A percentile compares a stretch with the other conserved stretches of the same genome.
Conservation (phyloP, 2,113 vertebrate species). For the Equus quagga region DNA sequence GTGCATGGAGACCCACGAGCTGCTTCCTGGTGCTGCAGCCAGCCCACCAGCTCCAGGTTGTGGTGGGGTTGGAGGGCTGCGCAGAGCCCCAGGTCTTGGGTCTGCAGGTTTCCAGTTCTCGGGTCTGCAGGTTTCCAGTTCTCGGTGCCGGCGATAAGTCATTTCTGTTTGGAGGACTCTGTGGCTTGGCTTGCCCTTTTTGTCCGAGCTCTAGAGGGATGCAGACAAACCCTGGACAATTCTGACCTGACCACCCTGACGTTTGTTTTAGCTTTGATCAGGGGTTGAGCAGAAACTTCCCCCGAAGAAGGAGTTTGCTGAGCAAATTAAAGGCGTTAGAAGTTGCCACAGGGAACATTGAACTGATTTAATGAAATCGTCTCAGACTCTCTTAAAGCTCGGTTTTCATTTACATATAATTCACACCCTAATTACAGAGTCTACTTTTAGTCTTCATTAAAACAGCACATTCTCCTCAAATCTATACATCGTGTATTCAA, state of each 20-base stretch:
- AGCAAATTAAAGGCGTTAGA: neutral
- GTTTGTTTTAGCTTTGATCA: accelerated
- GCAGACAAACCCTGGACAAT: neutral
- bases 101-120: neutral
- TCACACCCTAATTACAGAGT: neutral
- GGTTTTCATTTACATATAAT: neutral
- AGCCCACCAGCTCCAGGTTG: accelerated
- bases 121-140: too few species aligned
- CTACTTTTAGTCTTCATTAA: neutral
- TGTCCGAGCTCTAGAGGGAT: neutral
- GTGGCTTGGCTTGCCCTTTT: neutral
- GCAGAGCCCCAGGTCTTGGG: neutral
- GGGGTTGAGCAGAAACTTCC: neutral
- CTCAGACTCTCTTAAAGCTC: neutral
- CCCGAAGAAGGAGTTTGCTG: neutral
- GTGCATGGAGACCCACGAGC: neutral
- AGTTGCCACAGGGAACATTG: accelerated
- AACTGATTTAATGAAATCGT: accelerated
- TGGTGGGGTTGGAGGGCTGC: neutral
- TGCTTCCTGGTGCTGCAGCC: neutral
- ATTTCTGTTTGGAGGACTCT: neutral
- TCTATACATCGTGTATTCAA: accelerated
- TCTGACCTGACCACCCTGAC: neutral
- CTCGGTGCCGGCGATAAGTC: accelerated
- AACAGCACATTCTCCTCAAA: neutral